Evolutionary conservation across 2,888 invertebrate species (phyloP).

Genomic region (Cephus spinipes): DNA sequence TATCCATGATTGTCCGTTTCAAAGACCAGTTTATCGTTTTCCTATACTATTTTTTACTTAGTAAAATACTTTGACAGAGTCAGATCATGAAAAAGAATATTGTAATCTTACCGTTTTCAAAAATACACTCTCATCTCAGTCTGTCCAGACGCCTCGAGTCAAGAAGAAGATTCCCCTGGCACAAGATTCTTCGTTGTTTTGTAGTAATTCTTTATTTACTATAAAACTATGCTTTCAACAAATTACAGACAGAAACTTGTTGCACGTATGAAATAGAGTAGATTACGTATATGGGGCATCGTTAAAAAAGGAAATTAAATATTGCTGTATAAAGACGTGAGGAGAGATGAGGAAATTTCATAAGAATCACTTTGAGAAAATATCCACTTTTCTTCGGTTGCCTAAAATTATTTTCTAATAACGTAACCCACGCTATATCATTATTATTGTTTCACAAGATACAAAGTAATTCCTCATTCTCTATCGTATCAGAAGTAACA

Average conservation of each 20-base stretch:
- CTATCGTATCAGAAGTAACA: background rate
- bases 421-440: background rate
- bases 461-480: background rate
- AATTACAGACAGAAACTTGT: slow-evolving; percentile 54
- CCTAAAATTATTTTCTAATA: background rate
- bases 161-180: background rate
- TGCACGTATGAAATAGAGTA: slow-evolving; percentile 1
- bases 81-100: background rate
- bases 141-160: background rate
- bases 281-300: slow-evolving; percentile 21
- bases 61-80: background rate
- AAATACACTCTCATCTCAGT: background rate
- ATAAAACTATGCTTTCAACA: slow-evolving; percentile 61
- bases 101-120: background rate
- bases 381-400: background rate
- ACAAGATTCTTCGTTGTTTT: slow-evolving; percentile 2
- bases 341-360: background rate
- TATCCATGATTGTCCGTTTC: background rate
- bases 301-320: slow-evolving; percentile 8
- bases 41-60: background rate
- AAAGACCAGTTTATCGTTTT: background rate
- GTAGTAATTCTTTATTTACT: slow-evolving; percentile 59
- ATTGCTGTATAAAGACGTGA: background rate
- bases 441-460: background rate
- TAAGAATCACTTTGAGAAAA: background rate